Evolutionary conservation across 2,888 invertebrate genomes (phyloP).

Genomic region (Dicyrtomina minuta): DNA sequence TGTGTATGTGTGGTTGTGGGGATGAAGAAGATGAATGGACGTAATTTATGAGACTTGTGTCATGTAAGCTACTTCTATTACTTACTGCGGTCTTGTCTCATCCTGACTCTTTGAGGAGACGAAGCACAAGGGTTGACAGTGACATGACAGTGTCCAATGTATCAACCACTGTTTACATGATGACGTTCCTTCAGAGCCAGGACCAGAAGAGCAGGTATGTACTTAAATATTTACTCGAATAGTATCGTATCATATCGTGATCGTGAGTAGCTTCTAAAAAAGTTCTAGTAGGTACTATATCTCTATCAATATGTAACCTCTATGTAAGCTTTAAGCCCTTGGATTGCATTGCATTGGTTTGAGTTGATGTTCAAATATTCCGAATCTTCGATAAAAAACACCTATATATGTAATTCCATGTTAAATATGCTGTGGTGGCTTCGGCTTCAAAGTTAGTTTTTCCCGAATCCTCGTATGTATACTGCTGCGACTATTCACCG

Average conservation of each 20-base stretch:
- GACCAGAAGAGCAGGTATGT: not conserved
- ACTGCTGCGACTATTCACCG: too few relatives aligned
- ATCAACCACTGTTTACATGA: conserved; percentile 27
- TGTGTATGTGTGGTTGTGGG: not conserved
- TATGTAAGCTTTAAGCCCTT: not conserved
- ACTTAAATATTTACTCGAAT: not conserved
- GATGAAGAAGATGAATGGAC: conserved; percentile 31
- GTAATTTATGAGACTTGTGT: conserved; percentile 32
- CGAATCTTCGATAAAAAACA: too few relatives aligned
- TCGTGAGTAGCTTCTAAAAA: conserved; percentile 10
- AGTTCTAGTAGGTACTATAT: conserved; percentile 6
- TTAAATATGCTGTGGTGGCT: too few relatives aligned
- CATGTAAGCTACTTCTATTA: conserved; percentile 28
- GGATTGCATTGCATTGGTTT: not conserved
- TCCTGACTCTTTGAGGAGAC: conserved; percentile 8
- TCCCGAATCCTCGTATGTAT: too few relatives aligned
- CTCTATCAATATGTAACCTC: too few relatives aligned
- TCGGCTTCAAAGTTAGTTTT: too few relatives aligned
- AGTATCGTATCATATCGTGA: not conserved
- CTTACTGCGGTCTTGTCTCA: conserved; percentile 12
- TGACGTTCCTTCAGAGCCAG: conserved; percentile 3
- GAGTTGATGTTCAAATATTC: not conserved
- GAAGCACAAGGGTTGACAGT: conserved; percentile 1
- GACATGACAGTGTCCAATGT: conserved; percentile 31
- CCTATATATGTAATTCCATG: not conserved